Conservation (phyloP, 2,888 invertebrate species). For the Linnaemya vulpina region DNA sequence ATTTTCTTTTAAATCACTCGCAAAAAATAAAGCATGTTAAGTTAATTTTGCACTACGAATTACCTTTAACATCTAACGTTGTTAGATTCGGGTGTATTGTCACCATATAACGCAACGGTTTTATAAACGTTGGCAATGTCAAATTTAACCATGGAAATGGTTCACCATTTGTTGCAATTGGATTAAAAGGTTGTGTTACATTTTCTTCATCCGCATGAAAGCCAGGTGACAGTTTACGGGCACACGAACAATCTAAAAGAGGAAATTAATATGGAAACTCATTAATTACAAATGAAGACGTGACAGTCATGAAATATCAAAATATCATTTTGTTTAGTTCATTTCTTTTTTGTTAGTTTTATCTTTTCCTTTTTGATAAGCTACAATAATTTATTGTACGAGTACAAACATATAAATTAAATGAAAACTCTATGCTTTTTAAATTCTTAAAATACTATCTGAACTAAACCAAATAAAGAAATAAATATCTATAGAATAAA, state of each 20-base stretch:
- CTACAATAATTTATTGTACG: slow-evolving; percentile 20
- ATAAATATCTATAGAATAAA: background rate
- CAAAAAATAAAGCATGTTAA: background rate
- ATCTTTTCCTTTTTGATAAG: slow-evolving; percentile 13
- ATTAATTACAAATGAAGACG: slow-evolving; percentile 42
- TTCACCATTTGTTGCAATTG: slow-evolving; percentile 89
- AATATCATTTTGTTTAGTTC: slow-evolving; percentile 20
- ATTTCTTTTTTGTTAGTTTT: slow-evolving; percentile 9
- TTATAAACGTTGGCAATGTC: slow-evolving; percentile 90
- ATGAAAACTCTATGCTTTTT: slow-evolving; percentile 19
- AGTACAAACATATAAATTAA: slow-evolving; percentile 16
- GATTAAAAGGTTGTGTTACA: slow-evolving; percentile 86
- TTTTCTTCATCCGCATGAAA: slow-evolving; percentile 86
- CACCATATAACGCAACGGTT: slow-evolving; percentile 93
- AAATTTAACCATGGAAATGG: slow-evolving; percentile 90
- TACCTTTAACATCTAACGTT: slow-evolving; percentile 94
- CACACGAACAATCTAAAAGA: slow-evolving; percentile 87
- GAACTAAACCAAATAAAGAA: slow-evolving; percentile 1
- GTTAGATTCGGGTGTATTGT: slow-evolving; percentile 97
- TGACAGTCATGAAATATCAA: slow-evolving; percentile 33
- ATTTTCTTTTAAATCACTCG: background rate
- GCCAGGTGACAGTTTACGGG: slow-evolving; percentile 86
- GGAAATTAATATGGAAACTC: slow-evolving; percentile 60
- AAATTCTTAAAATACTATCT: background rate
- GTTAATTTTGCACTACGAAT: slow-evolving; percentile 2